Conservation (phyloP, 1,140 invertebrate species). For the Drosophila sechellia region DNA sequence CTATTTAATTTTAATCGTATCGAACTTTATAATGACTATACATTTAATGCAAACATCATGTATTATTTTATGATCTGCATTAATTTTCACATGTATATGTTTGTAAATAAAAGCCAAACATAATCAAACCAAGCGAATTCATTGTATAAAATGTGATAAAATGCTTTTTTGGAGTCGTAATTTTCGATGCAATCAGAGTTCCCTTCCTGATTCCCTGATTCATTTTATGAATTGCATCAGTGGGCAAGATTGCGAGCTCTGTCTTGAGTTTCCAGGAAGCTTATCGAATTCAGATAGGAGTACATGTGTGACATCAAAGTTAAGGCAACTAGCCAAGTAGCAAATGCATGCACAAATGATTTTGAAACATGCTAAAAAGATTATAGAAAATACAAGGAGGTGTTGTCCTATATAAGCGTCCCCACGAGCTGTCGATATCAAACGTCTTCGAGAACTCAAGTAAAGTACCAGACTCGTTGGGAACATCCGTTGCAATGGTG, state of each 20-base stretch:
- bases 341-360: neutral
- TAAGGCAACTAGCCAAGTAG: no score
- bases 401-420: neutral
- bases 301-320: neutral
- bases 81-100: slow-evolving; percentile 45
- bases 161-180: neutral
- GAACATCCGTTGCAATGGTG: slow-evolving; percentile 1
- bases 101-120: slow-evolving; percentile 70
- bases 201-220: neutral
- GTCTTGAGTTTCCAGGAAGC: neutral
- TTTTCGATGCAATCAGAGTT: neutral
- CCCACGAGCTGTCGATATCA: neutral
- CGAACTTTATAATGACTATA: slow-evolving; percentile 51
- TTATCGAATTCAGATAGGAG: neutral
- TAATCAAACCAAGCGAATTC: slow-evolving; percentile 41
- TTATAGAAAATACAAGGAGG: no score
- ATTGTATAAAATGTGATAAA: neutral
- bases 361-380: neutral
- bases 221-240: neutral
- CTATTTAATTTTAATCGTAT: slow-evolving; percentile 57
- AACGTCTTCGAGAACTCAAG: neutral
- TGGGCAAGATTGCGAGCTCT: neutral
- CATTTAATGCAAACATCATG: slow-evolving; percentile 44
- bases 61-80: slow-evolving; percentile 63
- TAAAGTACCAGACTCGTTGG: neutral